Percentiles rank a stretch among this genome's conserved stretches.
Conservation (phyloP, 2,797 vertebrate genomes). For the Bucorvus abyssinicus region DNA sequence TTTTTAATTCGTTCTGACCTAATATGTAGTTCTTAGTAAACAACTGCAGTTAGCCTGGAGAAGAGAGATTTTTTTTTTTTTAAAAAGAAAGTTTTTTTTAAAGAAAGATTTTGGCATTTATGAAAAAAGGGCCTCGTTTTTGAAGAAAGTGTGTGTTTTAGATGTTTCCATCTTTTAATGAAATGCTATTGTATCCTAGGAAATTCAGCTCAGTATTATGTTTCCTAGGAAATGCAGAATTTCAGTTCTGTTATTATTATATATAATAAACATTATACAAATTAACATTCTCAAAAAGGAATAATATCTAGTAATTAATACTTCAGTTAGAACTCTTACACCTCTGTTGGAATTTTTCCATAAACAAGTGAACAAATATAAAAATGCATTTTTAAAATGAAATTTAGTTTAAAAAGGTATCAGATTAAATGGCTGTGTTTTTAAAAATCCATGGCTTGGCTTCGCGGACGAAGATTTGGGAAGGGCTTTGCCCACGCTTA, state of each 20-base stretch:
- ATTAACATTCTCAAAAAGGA: neutral
- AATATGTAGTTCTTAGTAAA: neutral
- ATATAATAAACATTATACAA: neutral
- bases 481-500: too few relatives aligned
- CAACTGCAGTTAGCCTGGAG: neutral
- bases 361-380: neutral
- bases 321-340: neutral
- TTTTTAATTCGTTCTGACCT: too few relatives aligned
- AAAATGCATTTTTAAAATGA: neutral
- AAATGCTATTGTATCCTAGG: neutral
- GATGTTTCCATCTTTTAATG: neutral
- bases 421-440: neutral
- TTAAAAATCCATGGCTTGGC: too few relatives aligned
- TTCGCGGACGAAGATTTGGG: too few relatives aligned
- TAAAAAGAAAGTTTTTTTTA: neutral
- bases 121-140: neutral
- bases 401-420: neutral
- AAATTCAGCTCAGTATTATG: neutral
- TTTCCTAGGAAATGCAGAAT: neutral
- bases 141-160: neutral
- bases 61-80: neutral
- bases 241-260: neutral
- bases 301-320: neutral
- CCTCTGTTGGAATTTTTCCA: neutral
- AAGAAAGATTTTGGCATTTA: neutral